phyloP scores from a whole-genome alignment of 2,797 vertebrate genomes.

The Syndactyla subalaris region DNA sequence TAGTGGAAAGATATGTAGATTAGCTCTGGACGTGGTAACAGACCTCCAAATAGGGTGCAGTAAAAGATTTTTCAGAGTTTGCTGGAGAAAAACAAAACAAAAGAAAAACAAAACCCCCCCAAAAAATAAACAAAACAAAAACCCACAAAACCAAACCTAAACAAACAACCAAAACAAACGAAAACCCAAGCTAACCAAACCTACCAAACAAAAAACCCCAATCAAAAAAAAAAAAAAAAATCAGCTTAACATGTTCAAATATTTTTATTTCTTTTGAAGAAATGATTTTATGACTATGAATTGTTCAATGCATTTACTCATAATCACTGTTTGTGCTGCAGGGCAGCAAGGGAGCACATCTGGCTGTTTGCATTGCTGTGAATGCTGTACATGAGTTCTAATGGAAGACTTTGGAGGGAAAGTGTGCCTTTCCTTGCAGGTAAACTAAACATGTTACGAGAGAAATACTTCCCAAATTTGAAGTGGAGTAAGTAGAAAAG shows the following conservation, averaged over 20 bases:
- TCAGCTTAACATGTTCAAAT: background rate
- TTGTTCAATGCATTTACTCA: background rate
- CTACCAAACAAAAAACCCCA: too few species aligned
- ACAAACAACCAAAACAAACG: too few species aligned
- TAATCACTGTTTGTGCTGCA: background rate
- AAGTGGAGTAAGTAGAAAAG: background rate
- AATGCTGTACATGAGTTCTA: background rate
- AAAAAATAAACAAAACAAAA: too few species aligned
- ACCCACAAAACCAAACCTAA: too few species aligned
- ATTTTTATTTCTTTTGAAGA: background rate
- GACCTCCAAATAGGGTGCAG: background rate
- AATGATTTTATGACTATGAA: background rate
- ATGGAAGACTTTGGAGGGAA: background rate
- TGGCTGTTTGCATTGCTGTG: background rate
- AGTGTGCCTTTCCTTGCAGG: background rate
- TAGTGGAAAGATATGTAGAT: background rate
- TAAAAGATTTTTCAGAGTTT: background rate
- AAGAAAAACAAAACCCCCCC: background rate
- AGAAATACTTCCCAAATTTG: background rate
- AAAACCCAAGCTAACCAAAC: too few species aligned
- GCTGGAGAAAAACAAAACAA: background rate
- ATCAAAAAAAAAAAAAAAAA: too few species aligned
- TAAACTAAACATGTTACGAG: background rate
- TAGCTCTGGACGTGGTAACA: background rate
- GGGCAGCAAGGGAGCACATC: background rate